phyloP scores from a whole-genome alignment of 2,797 vertebrate species.

The Fratercula arctica region DNA sequence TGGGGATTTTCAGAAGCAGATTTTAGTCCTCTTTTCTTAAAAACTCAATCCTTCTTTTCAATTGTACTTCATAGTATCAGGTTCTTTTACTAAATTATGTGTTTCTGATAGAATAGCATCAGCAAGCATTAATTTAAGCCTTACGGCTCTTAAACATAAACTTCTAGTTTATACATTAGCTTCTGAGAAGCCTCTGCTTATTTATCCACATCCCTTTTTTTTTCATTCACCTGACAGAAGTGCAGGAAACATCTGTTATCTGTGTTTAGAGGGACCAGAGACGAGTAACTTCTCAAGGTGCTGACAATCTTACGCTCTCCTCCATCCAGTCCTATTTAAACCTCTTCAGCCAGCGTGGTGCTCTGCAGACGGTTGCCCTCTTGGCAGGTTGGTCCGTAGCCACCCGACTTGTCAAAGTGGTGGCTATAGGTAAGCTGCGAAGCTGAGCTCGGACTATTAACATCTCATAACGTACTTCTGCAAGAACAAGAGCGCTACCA shows the following conservation, averaged over 20 bases:
- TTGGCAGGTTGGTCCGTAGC: rapidly evolving
- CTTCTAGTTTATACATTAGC: background rate
- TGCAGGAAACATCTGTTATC: background rate
- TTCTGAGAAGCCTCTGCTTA: background rate
- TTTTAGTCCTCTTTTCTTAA: background rate
- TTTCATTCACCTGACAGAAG: background rate
- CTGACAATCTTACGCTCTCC: rapidly evolving
- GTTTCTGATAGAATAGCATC: background rate
- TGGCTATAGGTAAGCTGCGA: rapidly evolving
- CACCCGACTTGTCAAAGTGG: rapidly evolving
- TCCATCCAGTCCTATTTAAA: rapidly evolving
- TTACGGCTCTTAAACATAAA: background rate
- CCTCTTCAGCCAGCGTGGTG: rapidly evolving
- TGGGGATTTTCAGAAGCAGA: background rate
- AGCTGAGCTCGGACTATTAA: background rate
- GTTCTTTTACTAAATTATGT: background rate
- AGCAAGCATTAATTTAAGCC: background rate
- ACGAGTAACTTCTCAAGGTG: background rate
- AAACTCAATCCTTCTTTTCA: background rate
- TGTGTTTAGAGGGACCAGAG: background rate
- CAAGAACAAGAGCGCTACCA: background rate
- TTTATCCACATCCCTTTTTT: background rate
- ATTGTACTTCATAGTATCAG: background rate
- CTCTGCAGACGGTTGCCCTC: rapidly evolving
- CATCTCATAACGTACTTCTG: rapidly evolving